Percentiles rank a stretch among this genome's conserved stretches.
phyloP scores from a whole-genome alignment of 2,113 vertebrate genomes.

The Brevimyrus niger region DNA sequence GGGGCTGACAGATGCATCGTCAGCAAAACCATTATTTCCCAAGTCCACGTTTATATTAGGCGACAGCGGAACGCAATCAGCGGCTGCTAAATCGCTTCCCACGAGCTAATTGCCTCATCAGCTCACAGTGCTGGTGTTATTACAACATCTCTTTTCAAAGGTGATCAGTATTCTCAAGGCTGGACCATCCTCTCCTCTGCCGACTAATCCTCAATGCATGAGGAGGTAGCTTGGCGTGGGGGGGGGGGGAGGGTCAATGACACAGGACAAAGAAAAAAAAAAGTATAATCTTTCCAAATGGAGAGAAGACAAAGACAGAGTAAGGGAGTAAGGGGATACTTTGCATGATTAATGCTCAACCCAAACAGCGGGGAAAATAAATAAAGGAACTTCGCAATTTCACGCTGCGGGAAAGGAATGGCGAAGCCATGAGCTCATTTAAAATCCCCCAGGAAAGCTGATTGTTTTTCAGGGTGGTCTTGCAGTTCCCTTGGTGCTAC shows the following conservation, averaged over 20 bases:
- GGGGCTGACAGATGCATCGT: background rate
- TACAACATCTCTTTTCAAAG: background rate
- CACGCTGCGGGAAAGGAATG: background rate
- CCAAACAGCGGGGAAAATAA: background rate
- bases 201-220: background rate
- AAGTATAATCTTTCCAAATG: background rate
- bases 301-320: background rate
- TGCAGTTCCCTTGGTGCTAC: background rate
- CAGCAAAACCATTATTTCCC: slow-evolving; percentile 6
- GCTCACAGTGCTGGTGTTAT: slow-evolving; percentile 8
- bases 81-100: slow-evolving; percentile 28
- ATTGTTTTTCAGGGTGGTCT: background rate
- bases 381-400: background rate
- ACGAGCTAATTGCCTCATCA: slow-evolving; percentile 19
- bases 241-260: background rate
- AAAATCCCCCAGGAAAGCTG: background rate
- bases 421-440: background rate
- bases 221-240: background rate
- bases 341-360: background rate
- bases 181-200: too few relatives aligned
- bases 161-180: background rate
- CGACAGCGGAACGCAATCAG: slow-evolving; percentile 27
- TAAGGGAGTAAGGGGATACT: background rate
- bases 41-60: background rate
- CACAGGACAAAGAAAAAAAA: background rate